These are phyloP conservation scores for Mesembrinibis cayennensis DNA, from an alignment of 2,113 vertebrate genomes.

Conservation along the genomic window DNA sequence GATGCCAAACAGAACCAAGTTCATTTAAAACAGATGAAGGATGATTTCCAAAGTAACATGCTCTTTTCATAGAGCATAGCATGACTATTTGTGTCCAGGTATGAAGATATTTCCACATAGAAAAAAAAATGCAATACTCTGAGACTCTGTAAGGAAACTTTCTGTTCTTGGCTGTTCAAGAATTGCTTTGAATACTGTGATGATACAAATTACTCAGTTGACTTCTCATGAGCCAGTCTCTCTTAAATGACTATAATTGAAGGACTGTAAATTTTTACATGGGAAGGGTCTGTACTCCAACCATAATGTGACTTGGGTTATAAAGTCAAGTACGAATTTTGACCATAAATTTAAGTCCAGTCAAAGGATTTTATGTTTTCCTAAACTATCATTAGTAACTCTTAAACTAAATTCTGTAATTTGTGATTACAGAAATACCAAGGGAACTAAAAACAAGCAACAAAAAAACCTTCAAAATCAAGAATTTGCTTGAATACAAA, in stretches of 20 bases:
- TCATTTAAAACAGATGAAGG: not conserved
- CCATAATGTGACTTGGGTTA: not conserved
- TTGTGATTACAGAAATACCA: not conserved
- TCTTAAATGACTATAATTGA: not conserved
- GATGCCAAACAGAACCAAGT: not conserved
- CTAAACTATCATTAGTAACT: not conserved
- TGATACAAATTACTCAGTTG: not conserved
- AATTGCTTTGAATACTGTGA: not conserved
- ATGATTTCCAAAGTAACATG: not conserved
- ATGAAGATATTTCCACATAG: not conserved
- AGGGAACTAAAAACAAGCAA: not conserved
- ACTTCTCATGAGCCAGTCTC: not conserved
- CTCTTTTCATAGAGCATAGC: not conserved
- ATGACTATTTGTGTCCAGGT: not conserved
- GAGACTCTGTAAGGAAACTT: not conserved
- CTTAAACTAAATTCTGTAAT: not conserved
- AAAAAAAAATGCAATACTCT: not conserved
- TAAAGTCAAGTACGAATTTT: not conserved
- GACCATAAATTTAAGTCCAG: not conserved
- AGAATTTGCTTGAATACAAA: not conserved
- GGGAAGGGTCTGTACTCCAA: not conserved
- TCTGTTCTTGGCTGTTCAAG: not conserved
- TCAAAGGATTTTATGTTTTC: not conserved
- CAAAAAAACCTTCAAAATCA: not conserved
- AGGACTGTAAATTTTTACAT: not conserved